Evolutionary conservation across 2,797 vertebrate species (phyloP), one percentile per base, ranked within the genome.

Genomic region (Coregonus sp.): DNA sequence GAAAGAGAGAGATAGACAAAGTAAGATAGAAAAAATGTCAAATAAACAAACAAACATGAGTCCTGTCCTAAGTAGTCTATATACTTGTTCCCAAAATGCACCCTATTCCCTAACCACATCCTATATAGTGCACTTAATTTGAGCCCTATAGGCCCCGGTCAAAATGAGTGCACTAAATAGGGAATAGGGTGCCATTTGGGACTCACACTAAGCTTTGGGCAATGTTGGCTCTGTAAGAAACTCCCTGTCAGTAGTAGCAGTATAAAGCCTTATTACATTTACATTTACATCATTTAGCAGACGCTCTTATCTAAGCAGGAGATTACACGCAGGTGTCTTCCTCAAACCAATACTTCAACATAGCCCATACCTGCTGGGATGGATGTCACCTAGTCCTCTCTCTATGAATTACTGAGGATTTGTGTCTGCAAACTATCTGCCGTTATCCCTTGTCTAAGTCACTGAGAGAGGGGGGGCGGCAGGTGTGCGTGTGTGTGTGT

Each of bases 1-100:
- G 16, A 70, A 12, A 25, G 37, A 47, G 18, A 71, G 25, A 25
- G 25, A 25, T 25, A 25, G 25, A 25, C 25, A 25, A 25, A 25
- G 25, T 0, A 31, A 9, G 35, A 6, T 25, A 40, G 52, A 31
- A 54, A 52, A 70, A 69, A 77, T 11, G 25, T 77, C 74, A 85
- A 86, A 87, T 77, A 83, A 89, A 84, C 80, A 86, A 85, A 80
- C 59, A 80, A 68, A 79, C 73, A 75, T 72, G 68, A 33, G 31
- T 33, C 31, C 31, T 33, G 31, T 33, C 31, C 31, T 33, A 2
- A 33, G 31, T 33, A 33, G 31, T 33, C 31, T 33, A 2, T 33
- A 33, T 33, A 3, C 25, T 25, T 33, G 31, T 33, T 33, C 3
- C 31, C 31, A 33, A 33, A 33, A 33, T 33, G 2, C 2, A 2